Evolutionary conservation across 2,888 invertebrate species (phyloP).

Genomic region (Liodrosophila aerea): DNA sequence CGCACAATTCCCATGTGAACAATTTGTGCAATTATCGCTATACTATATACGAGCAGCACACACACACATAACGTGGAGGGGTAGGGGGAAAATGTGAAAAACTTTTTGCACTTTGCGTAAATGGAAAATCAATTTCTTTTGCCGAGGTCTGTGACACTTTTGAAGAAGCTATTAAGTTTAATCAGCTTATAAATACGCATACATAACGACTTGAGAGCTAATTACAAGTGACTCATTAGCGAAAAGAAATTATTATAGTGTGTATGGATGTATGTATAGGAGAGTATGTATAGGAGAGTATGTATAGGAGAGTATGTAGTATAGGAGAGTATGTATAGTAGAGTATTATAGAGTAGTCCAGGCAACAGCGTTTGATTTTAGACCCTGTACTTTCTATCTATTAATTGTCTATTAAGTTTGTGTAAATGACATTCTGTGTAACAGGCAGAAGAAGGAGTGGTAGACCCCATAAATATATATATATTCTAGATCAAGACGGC

Average conservation of each 20-base stretch:
- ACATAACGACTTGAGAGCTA: background rate
- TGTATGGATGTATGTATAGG: too few relatives aligned
- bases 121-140: background rate
- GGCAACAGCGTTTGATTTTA: conserved; percentile 23
- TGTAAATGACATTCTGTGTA: too few relatives aligned
- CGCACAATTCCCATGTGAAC: background rate
- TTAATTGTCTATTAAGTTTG: too few relatives aligned
- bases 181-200: conserved; percentile 5
- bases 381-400: too few relatives aligned
- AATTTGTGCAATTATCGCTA: background rate
- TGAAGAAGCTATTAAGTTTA: background rate
- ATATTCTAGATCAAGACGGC: too few relatives aligned
- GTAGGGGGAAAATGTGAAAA: too few relatives aligned
- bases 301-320: too few relatives aligned
- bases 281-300: background rate
- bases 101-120: too few relatives aligned
- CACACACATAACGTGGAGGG: too few relatives aligned
- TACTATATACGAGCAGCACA: too few relatives aligned
- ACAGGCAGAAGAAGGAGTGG: too few relatives aligned
- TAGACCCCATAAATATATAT: too few relatives aligned
- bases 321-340: background rate
- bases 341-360: conserved; percentile 5
- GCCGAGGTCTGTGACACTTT: background rate
- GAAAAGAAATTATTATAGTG: background rate
- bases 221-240: conserved; percentile 21